These are phyloP conservation scores for Tethya wilhelma DNA, from an alignment of 37 sponge, comb jelly and placozoan species.

Conservation along the genomic window DNA sequence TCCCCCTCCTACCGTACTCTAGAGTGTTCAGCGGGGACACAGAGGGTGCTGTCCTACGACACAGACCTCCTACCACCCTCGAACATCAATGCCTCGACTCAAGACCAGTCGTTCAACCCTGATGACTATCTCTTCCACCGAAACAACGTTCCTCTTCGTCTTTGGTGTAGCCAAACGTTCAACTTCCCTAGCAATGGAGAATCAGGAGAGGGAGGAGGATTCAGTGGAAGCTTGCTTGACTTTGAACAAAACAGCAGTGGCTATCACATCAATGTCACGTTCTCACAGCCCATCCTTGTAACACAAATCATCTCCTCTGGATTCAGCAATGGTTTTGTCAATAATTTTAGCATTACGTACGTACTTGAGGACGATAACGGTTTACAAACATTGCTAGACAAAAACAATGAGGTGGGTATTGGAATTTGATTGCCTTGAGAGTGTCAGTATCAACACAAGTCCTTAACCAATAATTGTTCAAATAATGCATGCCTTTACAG, in stretches of 20 bases:
- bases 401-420: constrained; percentile 2
- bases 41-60: constrained; percentile 26
- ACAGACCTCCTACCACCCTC: constrained; percentile 4
- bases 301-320: constrained; percentile 17
- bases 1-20: too few species aligned
- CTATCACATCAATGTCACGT: constrained; percentile 21
- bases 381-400: too few species aligned
- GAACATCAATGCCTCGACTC: constrained; percentile 2
- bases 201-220: neutral
- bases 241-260: neutral
- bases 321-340: constrained; percentile 18
- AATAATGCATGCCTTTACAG: neutral
- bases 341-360: constrained; percentile 27
- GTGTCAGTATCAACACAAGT: neutral
- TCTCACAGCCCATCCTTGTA: constrained; percentile 36
- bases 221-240: neutral
- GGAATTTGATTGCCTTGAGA: too few species aligned
- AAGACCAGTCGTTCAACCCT: constrained; percentile 6
- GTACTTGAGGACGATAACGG: neutral
- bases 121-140: constrained; percentile 38
- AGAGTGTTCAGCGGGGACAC: constrained; percentile 17
- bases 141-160: constrained; percentile 20
- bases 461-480: neutral
- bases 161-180: constrained; percentile 16
- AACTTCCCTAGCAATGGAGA: too few species aligned